These are phyloP conservation scores for Pomacea maculata DNA, from an alignment of 1,140 invertebrate species.

Conservation along the genomic window DNA sequence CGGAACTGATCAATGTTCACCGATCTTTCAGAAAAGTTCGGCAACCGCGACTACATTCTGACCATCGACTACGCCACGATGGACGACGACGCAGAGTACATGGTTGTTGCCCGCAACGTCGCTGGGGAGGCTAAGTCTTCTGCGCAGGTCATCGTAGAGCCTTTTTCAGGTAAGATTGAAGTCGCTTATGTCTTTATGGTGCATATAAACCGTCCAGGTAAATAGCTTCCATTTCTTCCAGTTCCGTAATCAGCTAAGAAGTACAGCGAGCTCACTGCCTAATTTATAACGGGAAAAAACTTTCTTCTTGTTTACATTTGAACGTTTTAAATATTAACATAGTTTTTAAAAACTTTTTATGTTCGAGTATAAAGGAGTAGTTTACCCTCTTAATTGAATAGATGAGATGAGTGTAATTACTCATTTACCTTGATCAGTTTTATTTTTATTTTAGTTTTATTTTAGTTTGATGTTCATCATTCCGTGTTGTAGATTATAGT, in stretches of 20 bases:
- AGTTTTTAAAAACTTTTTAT: neutral
- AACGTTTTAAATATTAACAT: too few relatives aligned
- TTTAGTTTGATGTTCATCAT: too few relatives aligned
- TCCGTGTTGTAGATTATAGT: too few relatives aligned
- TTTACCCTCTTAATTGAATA: neutral
- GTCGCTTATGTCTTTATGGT: neutral
- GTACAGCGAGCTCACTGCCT: too few relatives aligned
- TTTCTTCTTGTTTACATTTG: too few relatives aligned
- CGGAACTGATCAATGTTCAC: too few relatives aligned
- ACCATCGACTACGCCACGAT: conserved; percentile 55
- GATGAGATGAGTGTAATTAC: neutral
- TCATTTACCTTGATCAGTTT: too few relatives aligned
- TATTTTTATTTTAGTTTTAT: too few relatives aligned
- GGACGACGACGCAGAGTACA: conserved; percentile 63
- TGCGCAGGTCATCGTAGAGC: conserved; percentile 61
- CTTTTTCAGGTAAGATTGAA: conserved; percentile 37
- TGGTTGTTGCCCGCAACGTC: conserved; percentile 56
- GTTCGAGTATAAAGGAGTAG: neutral
- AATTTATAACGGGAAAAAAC: neutral
- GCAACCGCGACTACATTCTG: conserved; percentile 62
- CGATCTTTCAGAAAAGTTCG: conserved; percentile 54
- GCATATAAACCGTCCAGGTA: neutral
- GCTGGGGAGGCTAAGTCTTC: conserved; percentile 53
- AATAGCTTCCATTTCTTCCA: neutral
- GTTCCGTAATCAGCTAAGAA: too few relatives aligned